Conservation (phyloP, 1,140 invertebrate genomes). For the Psix sp. region DNA sequence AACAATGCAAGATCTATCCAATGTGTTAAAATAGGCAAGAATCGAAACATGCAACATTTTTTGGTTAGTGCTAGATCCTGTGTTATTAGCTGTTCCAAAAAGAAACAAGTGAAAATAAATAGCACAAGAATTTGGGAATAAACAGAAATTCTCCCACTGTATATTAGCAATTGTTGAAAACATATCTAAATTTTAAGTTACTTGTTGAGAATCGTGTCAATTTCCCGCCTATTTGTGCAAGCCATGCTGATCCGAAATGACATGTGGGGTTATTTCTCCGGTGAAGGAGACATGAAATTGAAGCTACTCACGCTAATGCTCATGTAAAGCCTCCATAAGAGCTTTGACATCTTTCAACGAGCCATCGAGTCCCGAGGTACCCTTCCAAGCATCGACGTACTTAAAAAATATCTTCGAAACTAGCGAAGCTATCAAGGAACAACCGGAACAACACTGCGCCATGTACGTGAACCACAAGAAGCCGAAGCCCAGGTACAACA, state of each 20-base stretch:
- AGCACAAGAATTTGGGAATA: too few species aligned
- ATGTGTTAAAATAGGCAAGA: too few species aligned
- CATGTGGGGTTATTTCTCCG: slow-evolving; percentile 9
- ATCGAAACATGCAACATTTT: too few species aligned
- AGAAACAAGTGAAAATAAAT: too few species aligned
- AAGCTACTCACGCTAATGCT: slow-evolving; percentile 8
- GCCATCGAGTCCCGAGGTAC: slow-evolving; percentile 6
- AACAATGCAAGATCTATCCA: too few species aligned
- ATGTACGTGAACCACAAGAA: neutral
- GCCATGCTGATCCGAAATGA: neutral
- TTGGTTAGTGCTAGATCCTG: too few species aligned
- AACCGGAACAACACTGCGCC: neutral
- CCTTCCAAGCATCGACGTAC: slow-evolving; percentile 1
- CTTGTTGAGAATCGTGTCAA: too few species aligned
- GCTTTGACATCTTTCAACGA: slow-evolving; percentile 12
- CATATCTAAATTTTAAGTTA: too few species aligned
- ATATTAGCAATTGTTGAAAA: too few species aligned
- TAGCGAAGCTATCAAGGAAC: neutral
- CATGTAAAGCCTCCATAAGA: slow-evolving; percentile 8
- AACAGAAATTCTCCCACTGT: too few species aligned
- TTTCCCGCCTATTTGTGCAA: slow-evolving; percentile 1
- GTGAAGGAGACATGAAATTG: neutral
- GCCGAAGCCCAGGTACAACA: neutral
- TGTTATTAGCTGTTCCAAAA: too few species aligned
- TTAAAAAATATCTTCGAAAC: slow-evolving; percentile 17